A percentile compares a stretch with the other conserved stretches of the same genome.
phyloP scores from a whole-genome alignment of 2,797 vertebrate species.

The Apogon hyalosoma region DNA sequence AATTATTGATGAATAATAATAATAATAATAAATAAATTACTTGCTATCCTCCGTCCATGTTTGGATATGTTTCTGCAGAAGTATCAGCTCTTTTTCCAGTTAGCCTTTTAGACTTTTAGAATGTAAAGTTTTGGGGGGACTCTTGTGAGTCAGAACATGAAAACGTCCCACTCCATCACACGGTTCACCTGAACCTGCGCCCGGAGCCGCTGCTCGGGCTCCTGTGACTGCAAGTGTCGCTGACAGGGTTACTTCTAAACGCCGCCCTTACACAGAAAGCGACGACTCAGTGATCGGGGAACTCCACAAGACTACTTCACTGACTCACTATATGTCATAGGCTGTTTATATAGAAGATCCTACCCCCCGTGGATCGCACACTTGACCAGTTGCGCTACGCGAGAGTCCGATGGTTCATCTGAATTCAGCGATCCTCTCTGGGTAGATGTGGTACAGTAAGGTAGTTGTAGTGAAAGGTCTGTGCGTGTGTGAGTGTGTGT shows the following conservation, averaged over 20 bases:
- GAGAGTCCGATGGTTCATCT: slow-evolving; percentile 61
- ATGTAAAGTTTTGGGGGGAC: too few species aligned
- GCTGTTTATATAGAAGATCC: slow-evolving; percentile 53
- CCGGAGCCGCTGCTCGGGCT: slow-evolving; percentile 44
- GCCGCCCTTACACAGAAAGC: slow-evolving; percentile 69
- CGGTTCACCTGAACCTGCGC: slow-evolving; percentile 60
- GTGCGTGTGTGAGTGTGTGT: slow-evolving; percentile 4
- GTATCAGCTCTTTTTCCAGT: too few species aligned
- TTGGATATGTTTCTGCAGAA: too few species aligned
- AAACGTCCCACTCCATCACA: slow-evolving; percentile 7
- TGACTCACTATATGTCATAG: slow-evolving; percentile 40
- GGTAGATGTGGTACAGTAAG: slow-evolving; percentile 59
- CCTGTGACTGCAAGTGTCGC: slow-evolving; percentile 48
- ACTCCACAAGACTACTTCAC: slow-evolving; percentile 59
- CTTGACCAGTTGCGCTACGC: slow-evolving; percentile 62
- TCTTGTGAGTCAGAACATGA: neutral
- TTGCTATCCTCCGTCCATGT: too few species aligned
- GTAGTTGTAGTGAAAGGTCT: slow-evolving; percentile 41
- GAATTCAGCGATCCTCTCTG: slow-evolving; percentile 52
- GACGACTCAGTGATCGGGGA: slow-evolving; percentile 49
- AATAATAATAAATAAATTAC: too few species aligned
- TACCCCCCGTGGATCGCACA: slow-evolving; percentile 52
- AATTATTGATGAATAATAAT: too few species aligned
- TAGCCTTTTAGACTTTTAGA: too few species aligned
- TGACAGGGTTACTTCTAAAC: slow-evolving; percentile 71